These are phyloP conservation scores for Crioceris asparagi DNA, from an alignment of 2,888 invertebrate genomes.

Conservation along the genomic window DNA sequence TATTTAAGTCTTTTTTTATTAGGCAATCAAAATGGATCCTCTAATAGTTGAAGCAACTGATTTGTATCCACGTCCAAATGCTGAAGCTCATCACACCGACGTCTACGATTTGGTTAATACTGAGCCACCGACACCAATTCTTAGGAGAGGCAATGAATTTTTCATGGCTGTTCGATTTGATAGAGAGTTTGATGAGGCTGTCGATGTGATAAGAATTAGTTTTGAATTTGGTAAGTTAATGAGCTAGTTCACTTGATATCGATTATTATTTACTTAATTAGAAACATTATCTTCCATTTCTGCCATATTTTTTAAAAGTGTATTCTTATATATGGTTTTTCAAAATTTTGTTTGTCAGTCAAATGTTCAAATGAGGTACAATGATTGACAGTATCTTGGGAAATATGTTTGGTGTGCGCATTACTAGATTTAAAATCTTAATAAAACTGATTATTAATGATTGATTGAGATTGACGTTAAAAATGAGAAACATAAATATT, in stretches of 20 bases:
- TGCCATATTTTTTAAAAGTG: too few relatives aligned
- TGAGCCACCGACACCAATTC: constrained; percentile 48
- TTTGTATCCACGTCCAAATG: constrained; percentile 59
- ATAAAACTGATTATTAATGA: too few relatives aligned
- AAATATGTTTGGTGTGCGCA: too few relatives aligned
- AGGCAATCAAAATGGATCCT: constrained; percentile 37
- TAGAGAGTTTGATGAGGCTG: constrained; percentile 47
- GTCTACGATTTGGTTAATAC: constrained; percentile 57
- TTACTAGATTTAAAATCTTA: too few relatives aligned
- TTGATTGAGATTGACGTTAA: too few relatives aligned
- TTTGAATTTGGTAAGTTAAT: constrained; percentile 51
- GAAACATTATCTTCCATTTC: too few relatives aligned
- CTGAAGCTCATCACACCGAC: constrained; percentile 55
- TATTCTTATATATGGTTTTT: not conserved
- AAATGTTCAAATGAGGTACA: too few relatives aligned
- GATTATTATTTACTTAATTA: not conserved
- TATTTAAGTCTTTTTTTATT: too few relatives aligned
- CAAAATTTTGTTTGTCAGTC: too few relatives aligned
- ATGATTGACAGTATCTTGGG: too few relatives aligned
- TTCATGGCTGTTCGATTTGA: constrained; percentile 56
- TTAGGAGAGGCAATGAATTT: constrained; percentile 65
- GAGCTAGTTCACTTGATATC: not conserved
- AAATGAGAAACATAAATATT: too few relatives aligned
- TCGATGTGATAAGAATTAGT: constrained; percentile 54
- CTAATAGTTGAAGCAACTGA: constrained; percentile 40